phyloP scores from a whole-genome alignment of 2,113 vertebrate species.

The Machaerirhynchus nigripectus region DNA sequence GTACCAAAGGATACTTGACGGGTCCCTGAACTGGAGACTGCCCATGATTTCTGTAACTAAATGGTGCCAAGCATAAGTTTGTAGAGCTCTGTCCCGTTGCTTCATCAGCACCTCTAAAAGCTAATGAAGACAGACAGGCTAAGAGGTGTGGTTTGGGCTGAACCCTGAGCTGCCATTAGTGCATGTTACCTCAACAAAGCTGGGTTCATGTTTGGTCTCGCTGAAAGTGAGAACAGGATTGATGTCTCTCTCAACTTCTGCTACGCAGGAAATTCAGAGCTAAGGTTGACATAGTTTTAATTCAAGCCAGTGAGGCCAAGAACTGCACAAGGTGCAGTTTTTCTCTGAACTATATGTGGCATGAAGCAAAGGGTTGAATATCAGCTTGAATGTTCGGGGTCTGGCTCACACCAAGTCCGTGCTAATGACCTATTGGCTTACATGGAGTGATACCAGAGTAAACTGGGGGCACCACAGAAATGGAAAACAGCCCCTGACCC shows the following conservation, averaged over 20 bases:
- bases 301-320: neutral
- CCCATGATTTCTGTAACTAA: neutral
- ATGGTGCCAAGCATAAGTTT: constrained; percentile 10
- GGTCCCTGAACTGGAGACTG: neutral
- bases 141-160: neutral
- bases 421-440: neutral
- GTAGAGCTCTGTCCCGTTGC: neutral
- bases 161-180: neutral
- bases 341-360: neutral
- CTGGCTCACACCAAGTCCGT: neutral
- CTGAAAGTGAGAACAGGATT: neutral
- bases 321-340: neutral
- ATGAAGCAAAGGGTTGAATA: neutral
- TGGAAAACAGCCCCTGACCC: neutral
- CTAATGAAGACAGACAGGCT: neutral
- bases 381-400: neutral
- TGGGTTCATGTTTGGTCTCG: neutral
- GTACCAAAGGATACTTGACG: neutral
- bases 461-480: neutral
- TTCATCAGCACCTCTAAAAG: neutral
- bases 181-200: neutral
- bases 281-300: neutral
- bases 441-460: neutral
- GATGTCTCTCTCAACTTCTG: neutral
- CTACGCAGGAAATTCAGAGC: neutral